Percentiles rank a stretch among this genome's conserved stretches.
phyloP scores from a whole-genome alignment of 2,797 vertebrate genomes.

The Hafferia zeledoni region DNA sequence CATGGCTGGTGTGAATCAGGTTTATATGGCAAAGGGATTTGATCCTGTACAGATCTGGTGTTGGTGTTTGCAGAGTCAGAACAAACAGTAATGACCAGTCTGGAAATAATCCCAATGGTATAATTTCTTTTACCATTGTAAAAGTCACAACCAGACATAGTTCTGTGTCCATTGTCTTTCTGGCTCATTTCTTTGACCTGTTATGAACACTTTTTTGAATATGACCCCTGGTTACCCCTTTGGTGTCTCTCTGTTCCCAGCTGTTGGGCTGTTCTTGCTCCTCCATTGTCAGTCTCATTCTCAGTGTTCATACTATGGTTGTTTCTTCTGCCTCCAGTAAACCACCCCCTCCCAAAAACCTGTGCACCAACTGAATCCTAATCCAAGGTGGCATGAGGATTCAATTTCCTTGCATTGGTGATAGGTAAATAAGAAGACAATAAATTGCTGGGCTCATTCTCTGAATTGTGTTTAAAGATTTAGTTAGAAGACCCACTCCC shows the following conservation, averaged over 20 bases:
- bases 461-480: background rate
- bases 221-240: background rate
- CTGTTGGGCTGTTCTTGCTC: background rate
- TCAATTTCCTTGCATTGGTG: background rate
- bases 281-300: background rate
- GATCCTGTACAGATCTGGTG: background rate
- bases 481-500: background rate
- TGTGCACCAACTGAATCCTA: background rate
- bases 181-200: background rate
- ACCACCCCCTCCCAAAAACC: background rate
- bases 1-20: background rate
- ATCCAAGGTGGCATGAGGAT: background rate
- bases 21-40: background rate
- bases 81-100: background rate
- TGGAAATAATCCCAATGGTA: background rate
- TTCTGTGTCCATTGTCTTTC: background rate
- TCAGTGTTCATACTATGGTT: background rate
- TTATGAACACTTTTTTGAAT: background rate
- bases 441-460: background rate
- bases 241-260: background rate
- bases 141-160: background rate
- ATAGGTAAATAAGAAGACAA: background rate
- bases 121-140: background rate
- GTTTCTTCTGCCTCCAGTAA: background rate
- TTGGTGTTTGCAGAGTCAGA: background rate